phyloP scores from a whole-genome alignment of 2,113 vertebrate genomes.

The Archilochus colubris region DNA sequence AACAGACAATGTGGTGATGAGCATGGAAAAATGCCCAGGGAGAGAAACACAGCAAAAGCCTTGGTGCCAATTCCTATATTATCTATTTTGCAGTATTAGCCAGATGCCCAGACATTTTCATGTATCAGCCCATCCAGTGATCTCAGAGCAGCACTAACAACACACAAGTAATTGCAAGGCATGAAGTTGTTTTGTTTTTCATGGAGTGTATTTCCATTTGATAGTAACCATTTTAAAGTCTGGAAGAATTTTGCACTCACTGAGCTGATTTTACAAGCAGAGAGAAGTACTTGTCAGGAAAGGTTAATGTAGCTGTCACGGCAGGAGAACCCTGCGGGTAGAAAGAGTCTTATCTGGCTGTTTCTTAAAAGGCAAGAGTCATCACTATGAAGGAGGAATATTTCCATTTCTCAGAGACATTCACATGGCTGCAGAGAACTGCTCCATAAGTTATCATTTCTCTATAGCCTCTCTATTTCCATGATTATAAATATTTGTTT shows the following conservation, averaged over 20 bases:
- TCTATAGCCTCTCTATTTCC: background rate
- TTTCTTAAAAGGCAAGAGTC: constrained; percentile 70
- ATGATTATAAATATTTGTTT: background rate
- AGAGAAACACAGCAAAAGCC: constrained; percentile 21
- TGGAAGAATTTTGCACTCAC: constrained; percentile 56
- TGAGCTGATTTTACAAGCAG: constrained; percentile 68
- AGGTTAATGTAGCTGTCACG: constrained; percentile 70
- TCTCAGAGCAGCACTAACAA: background rate
- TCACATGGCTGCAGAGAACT: background rate
- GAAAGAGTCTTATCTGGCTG: constrained; percentile 55
- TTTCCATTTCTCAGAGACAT: constrained; percentile 44
- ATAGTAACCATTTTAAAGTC: constrained; percentile 52
- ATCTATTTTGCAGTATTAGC: background rate
- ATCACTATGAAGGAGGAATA: constrained; percentile 24
- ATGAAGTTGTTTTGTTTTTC: constrained; percentile 41
- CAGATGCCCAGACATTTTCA: constrained; percentile 26
- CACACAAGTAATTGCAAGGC: background rate
- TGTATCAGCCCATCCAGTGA: background rate
- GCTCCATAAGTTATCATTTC: background rate
- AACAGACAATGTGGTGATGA: background rate
- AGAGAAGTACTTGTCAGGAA: constrained; percentile 67
- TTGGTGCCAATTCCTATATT: background rate
- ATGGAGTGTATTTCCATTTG: background rate
- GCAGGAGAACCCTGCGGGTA: constrained; percentile 63
- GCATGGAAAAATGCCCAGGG: background rate